A percentile compares a stretch with the other conserved stretches of the same genome.
Conservation (phyloP, 2,888 invertebrate genomes). For the Melipona bicolor region DNA sequence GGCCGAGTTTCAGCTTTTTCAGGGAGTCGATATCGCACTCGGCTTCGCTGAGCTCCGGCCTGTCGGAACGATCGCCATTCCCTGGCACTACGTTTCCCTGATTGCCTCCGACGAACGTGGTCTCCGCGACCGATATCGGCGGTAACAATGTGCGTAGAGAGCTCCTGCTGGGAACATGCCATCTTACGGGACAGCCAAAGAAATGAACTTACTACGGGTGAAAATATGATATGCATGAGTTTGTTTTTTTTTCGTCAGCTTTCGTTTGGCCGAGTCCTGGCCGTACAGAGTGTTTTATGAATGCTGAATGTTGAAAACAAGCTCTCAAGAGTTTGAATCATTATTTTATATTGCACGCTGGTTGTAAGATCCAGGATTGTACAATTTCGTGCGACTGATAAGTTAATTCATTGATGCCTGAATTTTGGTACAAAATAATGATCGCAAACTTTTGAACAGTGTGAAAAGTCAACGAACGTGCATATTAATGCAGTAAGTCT, state of each 20-base stretch:
- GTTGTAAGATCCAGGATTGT: background rate
- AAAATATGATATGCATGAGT: background rate
- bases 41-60: conserved; percentile 88
- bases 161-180: conserved; percentile 85
- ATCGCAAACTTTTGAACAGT: background rate
- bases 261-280: background rate
- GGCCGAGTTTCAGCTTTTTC: conserved; percentile 89
- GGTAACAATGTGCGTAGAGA: conserved; percentile 88
- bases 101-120: conserved; percentile 85
- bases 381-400: background rate
- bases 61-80: conserved; percentile 82
- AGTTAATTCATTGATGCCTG: background rate
- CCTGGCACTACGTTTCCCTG: conserved; percentile 71
- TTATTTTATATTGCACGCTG: background rate
- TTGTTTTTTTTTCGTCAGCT: background rate
- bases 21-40: conserved; percentile 91
- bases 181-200: conserved; percentile 80
- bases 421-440: background rate
- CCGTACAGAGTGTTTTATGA: background rate
- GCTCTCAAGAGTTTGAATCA: background rate
- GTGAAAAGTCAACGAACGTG: too few relatives aligned
- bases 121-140: conserved; percentile 87
- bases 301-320: background rate
- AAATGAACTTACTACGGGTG: conserved; percentile 35
- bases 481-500: background rate